Conservation (phyloP, 2,888 invertebrate species). For the Perizoma flavofasciatum region DNA sequence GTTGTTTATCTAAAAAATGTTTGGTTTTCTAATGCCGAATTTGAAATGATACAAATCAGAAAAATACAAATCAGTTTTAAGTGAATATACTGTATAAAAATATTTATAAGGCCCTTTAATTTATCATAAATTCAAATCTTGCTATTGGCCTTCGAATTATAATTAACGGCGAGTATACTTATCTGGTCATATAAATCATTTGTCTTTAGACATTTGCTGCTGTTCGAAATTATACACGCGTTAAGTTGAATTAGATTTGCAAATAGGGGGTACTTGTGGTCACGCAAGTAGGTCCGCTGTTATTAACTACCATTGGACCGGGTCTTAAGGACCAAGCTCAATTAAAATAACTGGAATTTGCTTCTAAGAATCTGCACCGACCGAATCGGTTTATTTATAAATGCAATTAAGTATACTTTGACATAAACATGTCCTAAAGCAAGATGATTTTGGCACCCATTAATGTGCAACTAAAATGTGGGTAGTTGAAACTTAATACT, state of each 20-base stretch:
- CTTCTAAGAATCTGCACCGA: constrained; percentile 53
- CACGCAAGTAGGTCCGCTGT: constrained; percentile 50
- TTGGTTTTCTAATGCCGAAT: too few relatives aligned
- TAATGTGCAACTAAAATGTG: constrained; percentile 2
- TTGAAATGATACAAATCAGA: too few relatives aligned
- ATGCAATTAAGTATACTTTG: constrained; percentile 54
- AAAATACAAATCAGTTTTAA: too few relatives aligned
- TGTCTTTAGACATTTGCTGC: constrained; percentile 55
- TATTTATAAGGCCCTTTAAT: constrained; percentile 30
- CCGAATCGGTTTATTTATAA: constrained; percentile 49
- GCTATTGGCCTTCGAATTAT: constrained; percentile 48
- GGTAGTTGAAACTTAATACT: neutral
- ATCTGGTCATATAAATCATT: constrained; percentile 66
- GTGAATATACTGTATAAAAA: too few relatives aligned
- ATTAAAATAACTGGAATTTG: constrained; percentile 63
- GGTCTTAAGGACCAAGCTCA: constrained; percentile 46
- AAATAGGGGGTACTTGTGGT: constrained; percentile 55
- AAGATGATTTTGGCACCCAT: constrained; percentile 31
- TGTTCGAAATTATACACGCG: constrained; percentile 60
- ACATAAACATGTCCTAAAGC: constrained; percentile 43
- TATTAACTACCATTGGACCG: constrained; percentile 50
- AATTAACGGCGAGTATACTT: constrained; percentile 53
- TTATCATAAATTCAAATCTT: constrained; percentile 48
- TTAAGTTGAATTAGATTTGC: constrained; percentile 70
- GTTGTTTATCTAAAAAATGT: too few relatives aligned